Evolutionary conservation across 2,888 invertebrate genomes (phyloP).

Genomic region (Agriopis marginaria): DNA sequence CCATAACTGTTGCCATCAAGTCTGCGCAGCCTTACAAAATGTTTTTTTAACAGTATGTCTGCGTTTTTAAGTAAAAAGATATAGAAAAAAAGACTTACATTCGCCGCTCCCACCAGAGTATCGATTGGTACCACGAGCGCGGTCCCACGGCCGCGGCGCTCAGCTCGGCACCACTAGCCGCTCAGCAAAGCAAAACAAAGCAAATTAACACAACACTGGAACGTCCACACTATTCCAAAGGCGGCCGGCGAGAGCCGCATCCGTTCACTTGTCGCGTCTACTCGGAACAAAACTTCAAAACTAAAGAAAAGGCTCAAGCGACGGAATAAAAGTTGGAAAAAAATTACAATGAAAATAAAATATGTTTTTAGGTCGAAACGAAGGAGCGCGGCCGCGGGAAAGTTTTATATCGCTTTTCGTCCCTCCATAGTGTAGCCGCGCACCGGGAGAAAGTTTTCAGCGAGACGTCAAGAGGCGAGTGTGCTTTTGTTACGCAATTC

Average conservation of each 20-base stretch:
- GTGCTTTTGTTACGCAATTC: constrained; percentile 85
- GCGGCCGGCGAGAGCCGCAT: constrained; percentile 72
- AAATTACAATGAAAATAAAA: constrained; percentile 42
- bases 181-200: constrained; percentile 79
- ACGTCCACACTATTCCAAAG: constrained; percentile 68
- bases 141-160: constrained; percentile 58
- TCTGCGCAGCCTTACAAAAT: constrained; percentile 28
- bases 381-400: constrained; percentile 72
- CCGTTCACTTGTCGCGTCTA: constrained; percentile 71
- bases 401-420: constrained; percentile 78
- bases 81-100: constrained; percentile 70
- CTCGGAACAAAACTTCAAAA: constrained; percentile 68
- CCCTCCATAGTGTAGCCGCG: constrained; percentile 74
- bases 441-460: constrained; percentile 79
- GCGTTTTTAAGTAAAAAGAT: constrained; percentile 42
- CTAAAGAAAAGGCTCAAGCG: constrained; percentile 64
- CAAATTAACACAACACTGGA: constrained; percentile 77
- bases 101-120: constrained; percentile 82
- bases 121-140: constrained; percentile 81
- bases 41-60: constrained; percentile 28
- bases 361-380: constrained; percentile 48
- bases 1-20: not conserved
- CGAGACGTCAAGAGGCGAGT: constrained; percentile 78
- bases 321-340: constrained; percentile 46
- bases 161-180: constrained; percentile 61